Evolutionary conservation across 2,797 vertebrate species (phyloP).

Genomic region (Clarias pachynema): DNA sequence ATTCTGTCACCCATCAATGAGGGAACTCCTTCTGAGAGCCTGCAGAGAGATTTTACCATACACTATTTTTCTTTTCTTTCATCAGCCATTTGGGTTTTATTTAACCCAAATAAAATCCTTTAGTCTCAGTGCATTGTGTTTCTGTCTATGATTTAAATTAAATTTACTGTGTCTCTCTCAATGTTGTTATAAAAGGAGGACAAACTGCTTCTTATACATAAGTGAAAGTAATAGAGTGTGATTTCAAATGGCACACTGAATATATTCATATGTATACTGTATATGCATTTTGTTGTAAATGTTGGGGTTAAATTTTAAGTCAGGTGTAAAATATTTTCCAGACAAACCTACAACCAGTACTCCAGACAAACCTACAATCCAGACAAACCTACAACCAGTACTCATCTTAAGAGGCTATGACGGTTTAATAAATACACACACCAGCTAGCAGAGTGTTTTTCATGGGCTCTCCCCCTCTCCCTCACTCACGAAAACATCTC

Average conservation of each 20-base stretch:
- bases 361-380: background rate
- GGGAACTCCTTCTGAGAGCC: slow-evolving; percentile 60
- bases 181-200: background rate
- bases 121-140: slow-evolving; percentile 54
- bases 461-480: background rate
- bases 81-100: too few relatives aligned
- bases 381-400: background rate
- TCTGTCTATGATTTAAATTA: slow-evolving; percentile 65
- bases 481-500: background rate
- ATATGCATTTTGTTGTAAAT: background rate
- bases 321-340: background rate
- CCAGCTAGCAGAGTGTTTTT: background rate
- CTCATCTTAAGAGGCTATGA: background rate
- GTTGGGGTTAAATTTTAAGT: background rate
- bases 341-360: background rate
- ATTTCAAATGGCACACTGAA: background rate
- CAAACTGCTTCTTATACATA: background rate
- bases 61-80: slow-evolving; percentile 56
- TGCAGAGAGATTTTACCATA: slow-evolving; percentile 47
- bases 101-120: slow-evolving; percentile 48
- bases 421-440: background rate
- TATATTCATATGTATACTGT: background rate
- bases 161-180: slow-evolving; percentile 64
- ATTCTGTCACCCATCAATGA: slow-evolving; percentile 71
- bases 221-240: background rate